Evolutionary conservation across 2,888 invertebrate genomes (phyloP).

Genomic region (Tiphia femorata): DNA sequence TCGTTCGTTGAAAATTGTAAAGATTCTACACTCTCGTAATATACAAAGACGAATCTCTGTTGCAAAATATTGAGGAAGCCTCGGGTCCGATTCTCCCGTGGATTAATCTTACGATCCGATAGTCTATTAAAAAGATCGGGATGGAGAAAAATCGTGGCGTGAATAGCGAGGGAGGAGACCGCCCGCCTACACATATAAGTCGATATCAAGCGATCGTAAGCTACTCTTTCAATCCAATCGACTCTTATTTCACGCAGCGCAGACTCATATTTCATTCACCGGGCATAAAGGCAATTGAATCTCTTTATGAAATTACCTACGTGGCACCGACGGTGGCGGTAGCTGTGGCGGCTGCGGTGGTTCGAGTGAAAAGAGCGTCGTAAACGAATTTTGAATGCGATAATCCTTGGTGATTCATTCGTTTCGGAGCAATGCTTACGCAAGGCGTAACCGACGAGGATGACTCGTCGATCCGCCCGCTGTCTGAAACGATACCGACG

Average conservation of each 20-base stretch:
- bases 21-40: too few species aligned
- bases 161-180: too few species aligned
- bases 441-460: background rate
- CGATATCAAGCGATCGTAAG: slow-evolving; percentile 56
- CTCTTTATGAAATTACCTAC: slow-evolving; percentile 60
- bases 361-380: slow-evolving; percentile 32
- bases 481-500: background rate
- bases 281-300: slow-evolving; percentile 62
- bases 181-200: slow-evolving; percentile 45
- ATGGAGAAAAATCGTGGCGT: too few species aligned
- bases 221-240: slow-evolving; percentile 62
- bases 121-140: too few species aligned
- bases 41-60: too few species aligned
- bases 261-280: slow-evolving; percentile 62
- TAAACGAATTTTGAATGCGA: slow-evolving; percentile 58
- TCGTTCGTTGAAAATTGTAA: too few species aligned
- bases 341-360: too few species aligned
- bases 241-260: slow-evolving; percentile 59
- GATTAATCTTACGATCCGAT: too few species aligned
- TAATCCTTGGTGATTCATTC: slow-evolving; percentile 56
- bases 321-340: slow-evolving; percentile 32
- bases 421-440: slow-evolving; percentile 34
- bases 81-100: too few species aligned
- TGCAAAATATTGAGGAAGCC: too few species aligned
- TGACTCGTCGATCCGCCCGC: background rate